A percentile compares a stretch with the other conserved stretches of the same genome.
These are phyloP conservation scores for Eulemur mongoz DNA, from an alignment of 2,797 vertebrate genomes.

Conservation along the genomic window DNA sequence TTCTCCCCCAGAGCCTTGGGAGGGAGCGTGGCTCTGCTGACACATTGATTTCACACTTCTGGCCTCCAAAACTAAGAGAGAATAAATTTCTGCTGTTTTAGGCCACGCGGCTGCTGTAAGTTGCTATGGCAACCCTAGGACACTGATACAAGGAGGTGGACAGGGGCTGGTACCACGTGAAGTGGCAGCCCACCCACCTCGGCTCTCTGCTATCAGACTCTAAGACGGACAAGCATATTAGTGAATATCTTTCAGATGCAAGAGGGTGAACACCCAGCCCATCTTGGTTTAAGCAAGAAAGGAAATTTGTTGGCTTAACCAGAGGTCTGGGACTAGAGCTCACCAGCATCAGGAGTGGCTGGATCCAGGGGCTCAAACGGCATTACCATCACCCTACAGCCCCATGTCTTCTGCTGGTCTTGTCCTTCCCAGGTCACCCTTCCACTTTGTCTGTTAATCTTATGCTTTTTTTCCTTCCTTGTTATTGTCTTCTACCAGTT, in stretches of 20 bases:
- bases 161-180: accelerated
- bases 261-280: not conserved
- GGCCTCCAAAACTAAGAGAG: not conserved
- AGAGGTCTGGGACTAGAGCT: not conserved
- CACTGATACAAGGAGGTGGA: not conserved
- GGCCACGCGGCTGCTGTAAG: not conserved
- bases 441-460: not conserved
- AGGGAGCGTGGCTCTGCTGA: not conserved
- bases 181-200: not conserved
- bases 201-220: not conserved
- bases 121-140: accelerated
- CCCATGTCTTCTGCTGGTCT: not conserved
- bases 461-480: not conserved
- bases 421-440: not conserved
- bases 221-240: not conserved
- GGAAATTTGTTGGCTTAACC: not conserved
- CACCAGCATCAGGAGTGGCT: not conserved
- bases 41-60: not conserved
- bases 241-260: not conserved
- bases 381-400: accelerated
- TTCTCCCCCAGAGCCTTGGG: not conserved
- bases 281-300: not conserved
- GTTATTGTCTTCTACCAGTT: not conserved
- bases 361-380: not conserved
- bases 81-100: not conserved